Evolutionary conservation across 1,140 invertebrate genomes (phyloP).

Genomic region (Scaptomyza pallida): DNA sequence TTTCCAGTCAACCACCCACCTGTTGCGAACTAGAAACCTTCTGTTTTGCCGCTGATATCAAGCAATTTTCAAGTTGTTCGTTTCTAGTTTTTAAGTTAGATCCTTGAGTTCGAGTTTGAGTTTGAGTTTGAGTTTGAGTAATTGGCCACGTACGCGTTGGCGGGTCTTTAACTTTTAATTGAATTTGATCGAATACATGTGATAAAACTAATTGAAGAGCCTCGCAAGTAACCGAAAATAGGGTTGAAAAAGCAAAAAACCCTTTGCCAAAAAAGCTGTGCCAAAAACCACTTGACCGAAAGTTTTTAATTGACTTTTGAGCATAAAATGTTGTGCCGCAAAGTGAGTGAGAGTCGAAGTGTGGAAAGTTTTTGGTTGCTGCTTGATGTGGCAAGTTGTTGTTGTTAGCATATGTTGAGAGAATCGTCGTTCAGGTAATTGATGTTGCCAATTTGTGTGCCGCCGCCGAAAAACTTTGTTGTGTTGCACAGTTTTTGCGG

Average conservation of each 20-base stretch:
- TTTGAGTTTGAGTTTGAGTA: conserved; percentile 52
- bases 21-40: conserved; percentile 41
- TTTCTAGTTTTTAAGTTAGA: conserved; percentile 16
- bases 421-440: conserved; percentile 40
- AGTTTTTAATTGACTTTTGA: conserved; percentile 76
- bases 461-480: conserved; percentile 56
- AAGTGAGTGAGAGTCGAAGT: conserved; percentile 31
- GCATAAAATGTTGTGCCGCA: conserved; percentile 37
- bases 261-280: conserved; percentile 13
- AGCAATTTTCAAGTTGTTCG: conserved; percentile 45
- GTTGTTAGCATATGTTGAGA: conserved; percentile 34
- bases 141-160: conserved; percentile 63
- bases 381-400: conserved; percentile 15
- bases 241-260: not conserved
- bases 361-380: not conserved
- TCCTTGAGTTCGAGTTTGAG: too few species aligned
- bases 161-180: conserved; percentile 76
- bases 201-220: conserved; percentile 75
- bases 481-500: conserved; percentile 38
- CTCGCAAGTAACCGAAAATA: too few species aligned
- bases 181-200: conserved; percentile 79
- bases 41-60: conserved; percentile 3
- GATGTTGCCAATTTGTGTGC: conserved; percentile 63
- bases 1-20: conserved; percentile 25
- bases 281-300: conserved; percentile 59